These are phyloP conservation scores for Monodelphis domestica DNA, from an alignment of 2,797 vertebrate species.

Conservation along the genomic window DNA sequence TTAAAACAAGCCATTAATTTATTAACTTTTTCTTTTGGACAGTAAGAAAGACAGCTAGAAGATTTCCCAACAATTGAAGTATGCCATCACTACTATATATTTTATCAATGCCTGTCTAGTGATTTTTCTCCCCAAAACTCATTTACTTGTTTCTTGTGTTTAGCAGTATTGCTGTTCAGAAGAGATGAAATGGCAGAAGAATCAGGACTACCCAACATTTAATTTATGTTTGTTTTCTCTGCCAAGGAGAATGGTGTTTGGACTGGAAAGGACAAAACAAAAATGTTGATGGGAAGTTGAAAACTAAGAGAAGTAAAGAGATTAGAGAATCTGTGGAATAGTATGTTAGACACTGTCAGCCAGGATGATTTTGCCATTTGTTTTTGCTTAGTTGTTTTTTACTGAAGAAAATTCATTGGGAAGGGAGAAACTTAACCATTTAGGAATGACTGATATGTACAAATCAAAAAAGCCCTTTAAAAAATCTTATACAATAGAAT, in stretches of 20 bases:
- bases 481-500: background rate
- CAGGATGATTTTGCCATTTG: background rate
- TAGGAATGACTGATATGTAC: background rate
- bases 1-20: background rate
- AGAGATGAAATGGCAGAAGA: background rate
- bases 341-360: background rate
- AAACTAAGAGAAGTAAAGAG: background rate
- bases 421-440: background rate
- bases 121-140: background rate
- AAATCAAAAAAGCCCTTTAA: background rate
- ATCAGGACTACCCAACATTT: background rate
- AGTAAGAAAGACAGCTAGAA: background rate
- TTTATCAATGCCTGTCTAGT: background rate
- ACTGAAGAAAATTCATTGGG: background rate
- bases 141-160: background rate
- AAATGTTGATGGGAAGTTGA: background rate
- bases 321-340: background rate
- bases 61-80: background rate
- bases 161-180: background rate
- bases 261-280: background rate
- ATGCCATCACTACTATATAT: background rate
- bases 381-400: background rate
- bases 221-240: background rate
- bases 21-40: background rate
- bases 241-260: background rate